Percentiles rank a stretch among this genome's conserved stretches.
Evolutionary conservation across 2,797 vertebrate species (phyloP).

Genomic region (Eulemur albifrons): DNA sequence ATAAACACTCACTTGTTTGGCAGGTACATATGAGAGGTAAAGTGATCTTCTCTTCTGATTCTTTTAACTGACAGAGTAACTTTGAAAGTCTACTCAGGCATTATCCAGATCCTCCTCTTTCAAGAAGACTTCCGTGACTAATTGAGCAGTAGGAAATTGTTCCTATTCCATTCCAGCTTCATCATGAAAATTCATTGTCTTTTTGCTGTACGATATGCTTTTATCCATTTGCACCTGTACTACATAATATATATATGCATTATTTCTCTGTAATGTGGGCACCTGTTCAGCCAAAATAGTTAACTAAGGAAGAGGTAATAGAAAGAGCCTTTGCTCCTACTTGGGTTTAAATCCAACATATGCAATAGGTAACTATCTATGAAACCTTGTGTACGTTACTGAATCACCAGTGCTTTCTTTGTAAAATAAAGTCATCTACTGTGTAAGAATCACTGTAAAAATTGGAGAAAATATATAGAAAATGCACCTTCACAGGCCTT

Average conservation of each 20-base stretch:
- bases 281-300: background rate
- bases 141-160: background rate
- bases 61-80: background rate
- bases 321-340: background rate
- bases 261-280: background rate
- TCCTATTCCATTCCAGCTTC: background rate
- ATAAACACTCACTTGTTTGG: background rate
- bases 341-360: background rate
- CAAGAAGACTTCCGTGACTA: conserved; percentile 2
- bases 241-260: background rate
- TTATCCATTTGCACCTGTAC: background rate
- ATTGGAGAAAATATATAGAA: background rate
- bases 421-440: background rate
- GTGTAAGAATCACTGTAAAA: background rate
- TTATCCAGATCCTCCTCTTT: background rate
- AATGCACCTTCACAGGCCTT: background rate
- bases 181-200: background rate
- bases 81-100: background rate
- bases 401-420: background rate
- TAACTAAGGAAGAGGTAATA: background rate
- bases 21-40: background rate
- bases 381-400: background rate
- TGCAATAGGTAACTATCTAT: background rate
- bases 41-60: background rate
- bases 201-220: background rate